phyloP scores from a whole-genome alignment of 2,888 invertebrate genomes.

The Corbicula japonica region DNA sequence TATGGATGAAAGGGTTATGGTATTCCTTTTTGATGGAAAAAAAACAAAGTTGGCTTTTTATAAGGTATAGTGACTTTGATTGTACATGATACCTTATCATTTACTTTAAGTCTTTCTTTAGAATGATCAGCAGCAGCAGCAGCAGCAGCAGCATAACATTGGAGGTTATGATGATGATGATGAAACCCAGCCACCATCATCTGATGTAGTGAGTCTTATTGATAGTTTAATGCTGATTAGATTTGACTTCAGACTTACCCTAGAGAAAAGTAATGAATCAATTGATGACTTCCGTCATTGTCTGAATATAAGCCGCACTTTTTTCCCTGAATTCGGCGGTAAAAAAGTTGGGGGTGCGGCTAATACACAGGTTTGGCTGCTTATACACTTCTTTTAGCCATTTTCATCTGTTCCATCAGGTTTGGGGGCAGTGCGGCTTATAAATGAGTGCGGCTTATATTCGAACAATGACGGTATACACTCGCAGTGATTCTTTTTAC shows the following conservation, averaged over 20 bases:
- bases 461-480: too few species aligned
- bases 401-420: too few species aligned
- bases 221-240: too few species aligned
- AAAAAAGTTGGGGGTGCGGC: conserved; percentile 10
- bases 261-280: not conserved
- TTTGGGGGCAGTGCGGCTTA: too few species aligned
- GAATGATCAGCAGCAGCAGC: not conserved
- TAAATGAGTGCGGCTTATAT: too few species aligned
- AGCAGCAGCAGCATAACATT: not conserved
- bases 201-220: conserved; percentile 22
- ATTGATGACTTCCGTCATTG: not conserved
- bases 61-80: not conserved
- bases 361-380: conserved; percentile 3
- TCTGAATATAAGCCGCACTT: not conserved
- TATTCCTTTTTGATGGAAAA: not conserved
- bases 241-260: not conserved
- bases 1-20: not conserved
- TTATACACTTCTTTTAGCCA: too few species aligned
- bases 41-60: not conserved
- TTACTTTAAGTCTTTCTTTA: not conserved
- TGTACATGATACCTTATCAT: not conserved
- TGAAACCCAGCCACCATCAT: conserved; percentile 22
- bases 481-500: too few species aligned
- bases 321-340: not conserved
- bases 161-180: conserved; percentile 37